phyloP scores from a whole-genome alignment of 2,113 vertebrate genomes.

The Peucedramus taeniatus region DNA sequence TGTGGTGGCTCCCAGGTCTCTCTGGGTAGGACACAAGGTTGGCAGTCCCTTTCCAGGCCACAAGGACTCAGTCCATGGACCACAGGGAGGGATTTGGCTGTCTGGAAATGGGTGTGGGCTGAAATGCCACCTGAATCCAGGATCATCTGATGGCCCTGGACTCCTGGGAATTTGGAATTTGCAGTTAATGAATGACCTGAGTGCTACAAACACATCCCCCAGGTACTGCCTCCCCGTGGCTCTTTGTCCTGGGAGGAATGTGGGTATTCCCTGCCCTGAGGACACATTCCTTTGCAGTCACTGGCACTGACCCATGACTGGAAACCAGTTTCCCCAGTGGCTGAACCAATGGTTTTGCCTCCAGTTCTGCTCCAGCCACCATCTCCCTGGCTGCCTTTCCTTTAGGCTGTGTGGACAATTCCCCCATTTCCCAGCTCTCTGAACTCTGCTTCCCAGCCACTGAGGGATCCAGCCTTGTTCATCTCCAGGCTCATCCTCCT shows the following conservation, averaged over 20 bases:
- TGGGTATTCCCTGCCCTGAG: neutral
- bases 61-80: fast-evolving
- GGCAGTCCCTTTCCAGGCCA: neutral
- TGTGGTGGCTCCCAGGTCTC: neutral
- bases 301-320: neutral
- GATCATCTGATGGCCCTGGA: neutral
- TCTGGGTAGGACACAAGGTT: neutral
- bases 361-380: neutral
- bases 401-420: neutral
- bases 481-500: neutral
- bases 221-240: neutral
- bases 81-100: neutral
- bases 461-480: neutral
- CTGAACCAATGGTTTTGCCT: neutral
- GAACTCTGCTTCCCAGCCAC: neutral
- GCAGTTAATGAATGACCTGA: neutral
- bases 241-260: neutral
- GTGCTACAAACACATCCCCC: neutral
- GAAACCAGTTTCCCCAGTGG: neutral
- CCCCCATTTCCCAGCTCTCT: neutral
- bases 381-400: neutral
- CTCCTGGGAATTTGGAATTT: neutral
- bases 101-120: neutral
- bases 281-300: neutral
- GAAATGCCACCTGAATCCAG: neutral